Evolutionary conservation across 1,140 invertebrate genomes (phyloP).

Genomic region (Pentalonia nigronervosa): DNA sequence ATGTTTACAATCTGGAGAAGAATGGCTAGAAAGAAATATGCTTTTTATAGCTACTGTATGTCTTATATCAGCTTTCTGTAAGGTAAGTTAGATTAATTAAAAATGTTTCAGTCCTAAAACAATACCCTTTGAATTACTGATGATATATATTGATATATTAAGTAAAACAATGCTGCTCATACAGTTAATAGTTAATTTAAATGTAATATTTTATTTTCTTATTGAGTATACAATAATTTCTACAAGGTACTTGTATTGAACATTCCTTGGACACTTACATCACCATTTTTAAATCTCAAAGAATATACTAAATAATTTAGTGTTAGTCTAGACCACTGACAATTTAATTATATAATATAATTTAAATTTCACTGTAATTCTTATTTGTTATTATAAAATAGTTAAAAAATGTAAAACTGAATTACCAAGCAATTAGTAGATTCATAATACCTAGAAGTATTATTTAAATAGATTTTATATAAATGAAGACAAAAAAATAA

Average conservation of each 20-base stretch:
- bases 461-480: background rate
- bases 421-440: too few species aligned
- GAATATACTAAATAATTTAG: background rate
- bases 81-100: conserved; percentile 75
- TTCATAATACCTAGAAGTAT: background rate
- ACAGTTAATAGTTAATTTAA: background rate
- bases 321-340: background rate
- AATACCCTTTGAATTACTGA: background rate
- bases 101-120: background rate
- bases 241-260: background rate
- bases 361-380: background rate
- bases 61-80: conserved; percentile 85
- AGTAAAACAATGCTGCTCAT: background rate
- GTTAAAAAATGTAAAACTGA: background rate
- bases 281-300: background rate
- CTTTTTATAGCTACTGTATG: conserved; percentile 86
- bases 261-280: background rate
- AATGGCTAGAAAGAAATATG: conserved; percentile 93
- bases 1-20: conserved; percentile 89
- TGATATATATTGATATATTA: background rate
- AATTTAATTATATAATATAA: too few species aligned
- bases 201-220: background rate
- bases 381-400: background rate
- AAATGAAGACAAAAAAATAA: background rate
- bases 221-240: background rate